Evolutionary conservation across 1,140 invertebrate species (phyloP), one percentile per base, ranked within the genome.

Genomic region (Orius insidiosus): DNA sequence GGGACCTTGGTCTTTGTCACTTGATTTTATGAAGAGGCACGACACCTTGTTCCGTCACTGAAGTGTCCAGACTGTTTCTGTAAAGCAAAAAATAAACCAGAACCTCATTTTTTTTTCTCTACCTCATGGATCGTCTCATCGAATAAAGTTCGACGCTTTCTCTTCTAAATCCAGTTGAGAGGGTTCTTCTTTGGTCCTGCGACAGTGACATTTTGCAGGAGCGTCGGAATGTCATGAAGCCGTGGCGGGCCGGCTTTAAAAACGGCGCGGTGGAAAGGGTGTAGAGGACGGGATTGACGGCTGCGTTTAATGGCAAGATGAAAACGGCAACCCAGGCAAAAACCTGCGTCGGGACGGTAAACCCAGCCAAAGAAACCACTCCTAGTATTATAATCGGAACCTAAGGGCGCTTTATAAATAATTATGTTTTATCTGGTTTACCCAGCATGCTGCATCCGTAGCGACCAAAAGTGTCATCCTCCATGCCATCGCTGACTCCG

Each of bases 251-350:
- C n/a, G 51, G 53, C 13, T 48, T 54, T 5, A 58, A 51, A 46
- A 62, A 61, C 6, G 59, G 59, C 2, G 59, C 55, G 4, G 63
- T 64, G 1, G 68, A 69, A 4, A 73, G 53, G 5, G 71, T 73
- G 56, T 73, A 73, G 1, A 73, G 57, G 0, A 72, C 59, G 0
- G 71, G 71, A 53, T 73, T 72, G 16, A 72, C 56, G 15, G 70
- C 71, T 0, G 70, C 68, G 55, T 73, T 72, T 16, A 73, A 54
- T 0, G 70, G 71, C 13, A 72, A 54, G 0, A 73, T 57, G 53
- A 72, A 72, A 4, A 73, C 71, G 3, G 70, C 71, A 4, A 73
- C 63, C 70, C 70, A 73, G 0, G 70, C 68, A 53, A 62, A 68
- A 3, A 66, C 68, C 60, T 69, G 60, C 15, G 63, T 58, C 19